phyloP scores from a whole-genome alignment of 1,140 invertebrate genomes.

The Heliconius nattereri region DNA sequence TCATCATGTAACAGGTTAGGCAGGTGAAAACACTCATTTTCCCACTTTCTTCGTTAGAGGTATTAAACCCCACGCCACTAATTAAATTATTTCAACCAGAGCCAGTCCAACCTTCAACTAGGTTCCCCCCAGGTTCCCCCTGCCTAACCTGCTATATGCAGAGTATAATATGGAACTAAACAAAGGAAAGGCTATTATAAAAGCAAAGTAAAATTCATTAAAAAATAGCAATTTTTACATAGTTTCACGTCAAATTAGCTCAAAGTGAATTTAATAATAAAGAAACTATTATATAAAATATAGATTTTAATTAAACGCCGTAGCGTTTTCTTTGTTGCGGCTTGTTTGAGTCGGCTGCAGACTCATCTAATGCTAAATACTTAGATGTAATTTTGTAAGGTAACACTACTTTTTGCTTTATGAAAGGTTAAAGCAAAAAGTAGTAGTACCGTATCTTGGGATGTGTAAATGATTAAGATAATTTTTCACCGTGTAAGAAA shows the following conservation, averaged over 20 bases:
- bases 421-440: too few relatives aligned
- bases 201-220: too few relatives aligned
- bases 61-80: too few relatives aligned
- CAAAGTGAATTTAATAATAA: neutral
- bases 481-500: too few relatives aligned
- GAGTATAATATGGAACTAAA: neutral
- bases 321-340: conserved; percentile 16
- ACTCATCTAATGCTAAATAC: neutral
- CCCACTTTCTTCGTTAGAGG: too few relatives aligned
- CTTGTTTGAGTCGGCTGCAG: conserved; percentile 1
- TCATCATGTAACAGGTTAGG: too few relatives aligned
- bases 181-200: too few relatives aligned
- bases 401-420: neutral
- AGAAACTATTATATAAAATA: neutral
- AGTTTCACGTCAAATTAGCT: neutral
- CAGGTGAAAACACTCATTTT: too few relatives aligned
- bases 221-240: neutral
- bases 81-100: too few relatives aligned
- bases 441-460: too few relatives aligned
- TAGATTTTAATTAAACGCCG: conserved; percentile 19
- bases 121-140: neutral
- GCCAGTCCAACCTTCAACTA: too few relatives aligned
- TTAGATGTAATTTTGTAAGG: neutral
- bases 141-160: neutral
- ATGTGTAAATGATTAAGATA: too few relatives aligned